A percentile compares a stretch with the other conserved stretches of the same genome.
phyloP scores from a whole-genome alignment of 2,113 vertebrate genomes.

The Serinus canaria region DNA sequence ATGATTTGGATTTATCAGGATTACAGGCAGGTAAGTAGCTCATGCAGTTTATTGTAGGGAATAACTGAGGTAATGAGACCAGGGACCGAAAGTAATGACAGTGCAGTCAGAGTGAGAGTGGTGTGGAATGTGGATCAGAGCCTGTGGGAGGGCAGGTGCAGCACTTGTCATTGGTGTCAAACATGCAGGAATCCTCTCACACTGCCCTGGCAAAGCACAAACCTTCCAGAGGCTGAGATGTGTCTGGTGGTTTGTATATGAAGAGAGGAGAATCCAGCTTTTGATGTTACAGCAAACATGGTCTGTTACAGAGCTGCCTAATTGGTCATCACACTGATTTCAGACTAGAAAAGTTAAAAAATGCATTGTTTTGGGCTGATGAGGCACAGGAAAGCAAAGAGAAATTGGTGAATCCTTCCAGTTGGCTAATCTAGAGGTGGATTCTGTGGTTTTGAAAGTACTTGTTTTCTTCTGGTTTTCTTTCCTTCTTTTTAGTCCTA shows the following conservation, averaged over 20 bases:
- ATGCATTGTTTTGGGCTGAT: background rate
- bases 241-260: background rate
- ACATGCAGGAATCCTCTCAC: background rate
- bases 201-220: background rate
- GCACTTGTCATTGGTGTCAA: background rate
- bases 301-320: background rate
- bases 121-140: background rate
- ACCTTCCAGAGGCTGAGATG: background rate
- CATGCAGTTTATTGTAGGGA: background rate
- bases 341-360: background rate
- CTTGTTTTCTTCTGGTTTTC: background rate
- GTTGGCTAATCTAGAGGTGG: background rate
- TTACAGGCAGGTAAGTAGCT: background rate
- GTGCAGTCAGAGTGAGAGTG: background rate
- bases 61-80: background rate
- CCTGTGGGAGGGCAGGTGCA: background rate
- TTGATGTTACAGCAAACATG: background rate
- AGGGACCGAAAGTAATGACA: background rate
- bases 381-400: background rate
- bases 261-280: background rate
- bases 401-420: background rate
- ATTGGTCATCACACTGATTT: background rate
- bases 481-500: background rate
- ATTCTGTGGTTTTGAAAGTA: background rate
- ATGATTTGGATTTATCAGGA: background rate